Evolutionary conservation across 2,888 invertebrate species (phyloP).

Genomic region (Nomada hirtipes): DNA sequence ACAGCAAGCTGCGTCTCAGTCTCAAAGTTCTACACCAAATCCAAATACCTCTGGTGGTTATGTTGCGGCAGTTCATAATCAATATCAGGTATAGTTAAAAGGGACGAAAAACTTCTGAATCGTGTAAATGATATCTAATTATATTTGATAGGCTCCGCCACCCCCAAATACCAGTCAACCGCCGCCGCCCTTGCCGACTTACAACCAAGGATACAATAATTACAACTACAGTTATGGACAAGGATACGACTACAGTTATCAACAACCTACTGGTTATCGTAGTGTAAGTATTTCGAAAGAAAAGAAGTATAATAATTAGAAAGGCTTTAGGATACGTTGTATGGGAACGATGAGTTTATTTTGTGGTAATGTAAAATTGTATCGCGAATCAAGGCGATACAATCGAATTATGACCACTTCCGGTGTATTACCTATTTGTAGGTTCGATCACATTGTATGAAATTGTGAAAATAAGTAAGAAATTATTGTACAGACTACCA

Average conservation of each 20-base stretch:
- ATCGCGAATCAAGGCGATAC: constrained; percentile 10
- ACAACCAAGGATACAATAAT: constrained; percentile 80
- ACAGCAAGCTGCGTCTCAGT: constrained; percentile 65
- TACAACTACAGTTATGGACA: constrained; percentile 81
- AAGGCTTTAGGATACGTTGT: constrained; percentile 7
- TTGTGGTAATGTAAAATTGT: constrained; percentile 24
- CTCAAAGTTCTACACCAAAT: constrained; percentile 70
- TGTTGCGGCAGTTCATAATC: constrained; percentile 78
- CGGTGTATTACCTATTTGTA: constrained; percentile 14
- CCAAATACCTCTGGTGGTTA: constrained; percentile 71
- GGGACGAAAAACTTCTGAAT: background rate
- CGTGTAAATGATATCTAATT: background rate
- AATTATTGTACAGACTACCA: constrained; percentile 29
- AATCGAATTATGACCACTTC: constrained; percentile 10
- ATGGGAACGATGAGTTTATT: constrained; percentile 14
- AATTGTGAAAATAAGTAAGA: constrained; percentile 40
- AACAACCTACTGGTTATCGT: constrained; percentile 79
- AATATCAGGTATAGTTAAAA: constrained; percentile 77
- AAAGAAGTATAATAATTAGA: background rate
- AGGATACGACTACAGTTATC: constrained; percentile 80
- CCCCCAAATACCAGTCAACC: constrained; percentile 82
- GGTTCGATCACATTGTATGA: constrained; percentile 22
- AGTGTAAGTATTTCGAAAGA: constrained; percentile 78
- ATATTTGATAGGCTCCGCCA: constrained; percentile 74
- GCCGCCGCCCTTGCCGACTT: constrained; percentile 79